These are phyloP conservation scores for Odocoileus virginianus DNA, from an alignment of 2,113 vertebrate species.

Conservation along the genomic window DNA sequence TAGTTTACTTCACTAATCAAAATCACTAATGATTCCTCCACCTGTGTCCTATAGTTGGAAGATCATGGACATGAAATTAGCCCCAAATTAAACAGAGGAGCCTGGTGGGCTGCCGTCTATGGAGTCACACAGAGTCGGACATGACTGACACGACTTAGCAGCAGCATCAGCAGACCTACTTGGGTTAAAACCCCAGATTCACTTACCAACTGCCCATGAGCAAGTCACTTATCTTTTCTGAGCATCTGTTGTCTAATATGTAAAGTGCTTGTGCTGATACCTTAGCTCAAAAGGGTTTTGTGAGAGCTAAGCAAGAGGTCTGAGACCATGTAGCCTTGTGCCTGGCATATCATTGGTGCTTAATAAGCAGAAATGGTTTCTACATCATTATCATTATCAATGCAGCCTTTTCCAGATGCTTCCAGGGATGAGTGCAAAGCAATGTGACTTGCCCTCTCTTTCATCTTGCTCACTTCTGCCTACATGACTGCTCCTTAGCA, in stretches of 20 bases:
- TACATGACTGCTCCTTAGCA: not conserved
- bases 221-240: not conserved
- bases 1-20: not conserved
- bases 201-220: not conserved
- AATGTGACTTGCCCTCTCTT: not conserved
- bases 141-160: too few species aligned
- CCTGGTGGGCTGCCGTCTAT: too few species aligned
- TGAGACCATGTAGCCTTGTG: not conserved
- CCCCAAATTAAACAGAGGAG: not conserved
- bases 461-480: not conserved
- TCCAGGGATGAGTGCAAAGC: not conserved
- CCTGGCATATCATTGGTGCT: not conserved
- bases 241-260: not conserved
- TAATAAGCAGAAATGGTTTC: not conserved
- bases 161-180: not conserved
- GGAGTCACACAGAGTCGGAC: too few species aligned
- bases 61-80: not conserved
- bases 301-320: not conserved
- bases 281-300: not conserved
- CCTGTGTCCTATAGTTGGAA: not conserved
- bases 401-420: not conserved
- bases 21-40: not conserved
- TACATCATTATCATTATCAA: too few species aligned
- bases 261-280: not conserved
- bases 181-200: not conserved